phyloP scores from a whole-genome alignment of 2,113 vertebrate species.

The Fregetta grallaria region DNA sequence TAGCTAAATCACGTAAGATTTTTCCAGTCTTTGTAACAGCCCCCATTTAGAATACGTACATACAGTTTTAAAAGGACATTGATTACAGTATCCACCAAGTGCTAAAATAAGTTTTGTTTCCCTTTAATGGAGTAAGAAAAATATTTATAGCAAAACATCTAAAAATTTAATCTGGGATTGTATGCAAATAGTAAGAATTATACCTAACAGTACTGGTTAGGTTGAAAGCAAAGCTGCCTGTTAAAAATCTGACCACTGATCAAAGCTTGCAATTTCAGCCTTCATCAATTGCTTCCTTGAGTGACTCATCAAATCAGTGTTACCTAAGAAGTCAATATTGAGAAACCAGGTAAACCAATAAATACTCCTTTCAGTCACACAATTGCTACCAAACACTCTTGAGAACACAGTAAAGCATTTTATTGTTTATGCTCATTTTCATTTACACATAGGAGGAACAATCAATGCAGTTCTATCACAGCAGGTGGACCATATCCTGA shows the following conservation, averaged over 20 bases:
- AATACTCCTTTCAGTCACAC: constrained; percentile 51
- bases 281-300: neutral
- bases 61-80: neutral
- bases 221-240: neutral
- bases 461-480: constrained; percentile 72
- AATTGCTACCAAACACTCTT: constrained; percentile 47
- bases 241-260: neutral
- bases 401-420: constrained; percentile 74
- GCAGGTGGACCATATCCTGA: constrained; percentile 61
- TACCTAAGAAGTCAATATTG: constrained; percentile 22
- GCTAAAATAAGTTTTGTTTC: neutral
- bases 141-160: neutral
- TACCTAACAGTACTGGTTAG: neutral
- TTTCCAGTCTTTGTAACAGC: neutral
- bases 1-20: neutral
- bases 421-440: constrained; percentile 74
- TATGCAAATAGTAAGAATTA: neutral
- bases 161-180: neutral
- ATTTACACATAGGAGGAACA: constrained; percentile 74
- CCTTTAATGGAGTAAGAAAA: neutral
- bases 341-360: constrained; percentile 17
- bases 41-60: neutral
- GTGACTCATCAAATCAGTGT: constrained; percentile 49
- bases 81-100: neutral
- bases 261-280: neutral